Evolutionary conservation across 2,888 invertebrate species (phyloP).

Genomic region (Lottia gigantea): DNA sequence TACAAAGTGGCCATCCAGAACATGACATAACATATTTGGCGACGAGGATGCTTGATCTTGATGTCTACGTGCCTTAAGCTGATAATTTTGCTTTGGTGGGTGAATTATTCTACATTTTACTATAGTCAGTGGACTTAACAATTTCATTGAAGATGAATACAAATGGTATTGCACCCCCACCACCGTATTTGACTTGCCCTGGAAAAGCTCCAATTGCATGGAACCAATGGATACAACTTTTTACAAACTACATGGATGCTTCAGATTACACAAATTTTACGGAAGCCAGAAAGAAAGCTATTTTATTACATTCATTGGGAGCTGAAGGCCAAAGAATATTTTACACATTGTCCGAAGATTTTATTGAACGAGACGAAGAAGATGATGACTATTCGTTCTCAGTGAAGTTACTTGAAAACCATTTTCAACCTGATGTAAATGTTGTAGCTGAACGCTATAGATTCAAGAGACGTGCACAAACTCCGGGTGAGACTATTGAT

Average conservation of each 20-base stretch:
- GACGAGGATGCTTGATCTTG: neutral
- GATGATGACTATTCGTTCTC: no score
- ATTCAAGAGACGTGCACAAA: neutral
- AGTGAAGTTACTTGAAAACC: neutral
- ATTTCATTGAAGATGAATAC: no score
- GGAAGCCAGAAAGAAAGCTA: neutral
- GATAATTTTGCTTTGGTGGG: no score
- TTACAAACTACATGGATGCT: neutral
- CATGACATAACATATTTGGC: conserved; percentile 2
- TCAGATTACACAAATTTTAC: neutral
- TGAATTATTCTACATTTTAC: no score
- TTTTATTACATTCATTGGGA: neutral
- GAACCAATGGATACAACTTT: neutral
- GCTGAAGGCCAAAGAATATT: neutral
- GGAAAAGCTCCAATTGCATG: neutral
- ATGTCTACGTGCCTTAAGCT: neutral
- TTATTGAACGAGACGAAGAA: no score
- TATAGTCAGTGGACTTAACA: no score
- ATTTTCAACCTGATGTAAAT: neutral
- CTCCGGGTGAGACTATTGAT: neutral
- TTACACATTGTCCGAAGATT: neutral
- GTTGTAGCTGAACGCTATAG: neutral
- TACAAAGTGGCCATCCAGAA: no score
- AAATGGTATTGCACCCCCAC: neutral
- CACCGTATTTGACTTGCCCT: neutral